Conservation (phyloP, 2,113 vertebrate genomes). For the Protobothrops flavoviridis region DNA sequence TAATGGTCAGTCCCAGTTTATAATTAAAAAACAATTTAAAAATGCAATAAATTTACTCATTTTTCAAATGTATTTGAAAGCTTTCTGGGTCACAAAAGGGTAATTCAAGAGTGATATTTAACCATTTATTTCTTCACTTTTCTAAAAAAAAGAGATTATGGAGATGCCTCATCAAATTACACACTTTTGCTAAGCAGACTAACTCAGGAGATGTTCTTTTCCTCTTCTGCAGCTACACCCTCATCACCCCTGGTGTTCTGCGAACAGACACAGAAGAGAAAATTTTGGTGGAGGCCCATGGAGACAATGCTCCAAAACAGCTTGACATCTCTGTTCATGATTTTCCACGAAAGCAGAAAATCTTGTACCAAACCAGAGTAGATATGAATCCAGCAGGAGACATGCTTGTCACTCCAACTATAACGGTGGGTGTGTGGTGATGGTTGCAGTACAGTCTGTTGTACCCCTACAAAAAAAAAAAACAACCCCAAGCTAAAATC, state of each 20-base stretch:
- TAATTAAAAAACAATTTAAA: background rate
- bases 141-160: background rate
- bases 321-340: constrained; percentile 43
- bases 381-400: background rate
- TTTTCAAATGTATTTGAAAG: background rate
- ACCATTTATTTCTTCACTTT: background rate
- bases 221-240: constrained; percentile 47
- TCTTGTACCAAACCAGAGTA: constrained; percentile 14
- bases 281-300: constrained; percentile 64
- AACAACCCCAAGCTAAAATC: no score
- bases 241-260: constrained; percentile 64
- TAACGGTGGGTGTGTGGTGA: constrained; percentile 54
- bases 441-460: background rate
- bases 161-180: background rate
- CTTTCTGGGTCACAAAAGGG: background rate
- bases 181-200: background rate
- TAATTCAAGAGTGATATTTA: background rate
- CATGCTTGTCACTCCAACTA: constrained; percentile 1
- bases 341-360: constrained; percentile 48
- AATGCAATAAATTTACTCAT: background rate
- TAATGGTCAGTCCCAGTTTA: background rate
- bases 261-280: constrained; percentile 58
- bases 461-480: no score
- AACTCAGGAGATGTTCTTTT: background rate
- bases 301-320: fast-evolving